Percentiles rank a stretch among this genome's conserved stretches.
phyloP scores from a whole-genome alignment of 2,888 invertebrate species.

The Brenthis hecate region DNA sequence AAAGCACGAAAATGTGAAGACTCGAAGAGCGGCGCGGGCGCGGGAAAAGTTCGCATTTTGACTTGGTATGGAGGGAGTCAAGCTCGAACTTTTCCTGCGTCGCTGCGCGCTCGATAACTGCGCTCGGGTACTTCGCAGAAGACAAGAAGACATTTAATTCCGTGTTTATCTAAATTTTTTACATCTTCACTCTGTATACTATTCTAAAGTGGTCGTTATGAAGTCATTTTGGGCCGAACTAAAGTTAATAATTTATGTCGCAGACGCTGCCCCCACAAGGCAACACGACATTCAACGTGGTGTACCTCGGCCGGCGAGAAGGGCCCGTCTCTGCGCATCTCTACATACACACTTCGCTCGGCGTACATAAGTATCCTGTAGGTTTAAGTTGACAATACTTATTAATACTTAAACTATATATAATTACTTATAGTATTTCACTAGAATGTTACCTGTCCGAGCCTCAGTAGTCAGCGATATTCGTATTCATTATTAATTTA shows the following conservation, averaged over 20 bases:
- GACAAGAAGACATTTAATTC: too few relatives aligned
- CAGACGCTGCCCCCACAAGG: constrained; percentile 94
- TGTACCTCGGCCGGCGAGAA: constrained; percentile 95
- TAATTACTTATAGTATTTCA: too few relatives aligned
- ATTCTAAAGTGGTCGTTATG: neutral
- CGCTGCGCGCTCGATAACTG: constrained; percentile 40
- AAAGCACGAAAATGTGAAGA: constrained; percentile 11
- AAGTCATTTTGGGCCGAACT: neutral
- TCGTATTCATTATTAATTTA: too few relatives aligned
- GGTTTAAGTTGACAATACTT: constrained; percentile 31
- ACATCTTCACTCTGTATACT: neutral
- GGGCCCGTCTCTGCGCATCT: constrained; percentile 93
- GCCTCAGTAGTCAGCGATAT: too few relatives aligned
- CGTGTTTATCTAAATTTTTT: too few relatives aligned
- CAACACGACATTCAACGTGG: constrained; percentile 97
- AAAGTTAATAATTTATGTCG: constrained; percentile 6
- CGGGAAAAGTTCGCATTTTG: constrained; percentile 55
- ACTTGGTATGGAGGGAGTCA: constrained; percentile 47
- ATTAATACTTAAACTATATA: too few relatives aligned
- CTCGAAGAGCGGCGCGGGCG: constrained; percentile 40
- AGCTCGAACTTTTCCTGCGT: constrained; percentile 59
- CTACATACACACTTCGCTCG: constrained; percentile 96
- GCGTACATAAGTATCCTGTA: constrained; percentile 93
- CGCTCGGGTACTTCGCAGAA: constrained; percentile 5
- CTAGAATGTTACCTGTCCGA: too few relatives aligned